phyloP scores from a whole-genome alignment of 2,113 vertebrate species.

The Canis aureus region DNA sequence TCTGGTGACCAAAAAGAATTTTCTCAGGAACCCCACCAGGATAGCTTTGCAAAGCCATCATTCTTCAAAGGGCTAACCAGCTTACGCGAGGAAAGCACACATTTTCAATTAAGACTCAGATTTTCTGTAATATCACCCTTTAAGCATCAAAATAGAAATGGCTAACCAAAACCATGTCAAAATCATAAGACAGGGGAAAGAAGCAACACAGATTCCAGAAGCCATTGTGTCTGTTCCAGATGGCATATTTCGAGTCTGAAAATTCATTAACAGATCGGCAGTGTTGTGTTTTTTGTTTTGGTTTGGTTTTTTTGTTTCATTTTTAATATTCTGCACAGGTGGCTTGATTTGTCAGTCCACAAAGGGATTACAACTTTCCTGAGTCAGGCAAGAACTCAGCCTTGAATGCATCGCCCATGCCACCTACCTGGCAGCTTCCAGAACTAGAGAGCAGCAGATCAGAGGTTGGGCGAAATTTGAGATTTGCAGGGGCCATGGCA shows the following conservation, averaged over 20 bases:
- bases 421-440: conserved; percentile 4
- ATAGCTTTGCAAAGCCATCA: conserved; percentile 52
- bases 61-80: conserved; percentile 67
- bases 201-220: conserved; percentile 68
- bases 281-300: background rate
- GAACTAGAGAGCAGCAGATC: background rate
- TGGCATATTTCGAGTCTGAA: conserved; percentile 52
- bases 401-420: background rate
- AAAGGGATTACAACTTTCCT: conserved; percentile 16
- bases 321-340: conserved; percentile 57
- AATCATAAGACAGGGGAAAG: conserved; percentile 68
- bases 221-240: conserved; percentile 38
- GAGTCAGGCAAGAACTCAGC: conserved; percentile 52
- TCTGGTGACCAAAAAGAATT: conserved; percentile 59
- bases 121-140: conserved; percentile 65
- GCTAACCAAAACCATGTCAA: conserved; percentile 70
- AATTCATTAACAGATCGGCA: conserved; percentile 51
- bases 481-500: background rate
- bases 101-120: conserved; percentile 72
- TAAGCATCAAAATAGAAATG: conserved; percentile 73
- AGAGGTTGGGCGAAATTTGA: conserved; percentile 28
- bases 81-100: conserved; percentile 54
- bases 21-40: conserved; percentile 40
- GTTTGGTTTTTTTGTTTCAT: background rate
- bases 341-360: conserved; percentile 29